Evolutionary conservation across 2,888 invertebrate species (phyloP).

Genomic region (Brenthis ino): DNA sequence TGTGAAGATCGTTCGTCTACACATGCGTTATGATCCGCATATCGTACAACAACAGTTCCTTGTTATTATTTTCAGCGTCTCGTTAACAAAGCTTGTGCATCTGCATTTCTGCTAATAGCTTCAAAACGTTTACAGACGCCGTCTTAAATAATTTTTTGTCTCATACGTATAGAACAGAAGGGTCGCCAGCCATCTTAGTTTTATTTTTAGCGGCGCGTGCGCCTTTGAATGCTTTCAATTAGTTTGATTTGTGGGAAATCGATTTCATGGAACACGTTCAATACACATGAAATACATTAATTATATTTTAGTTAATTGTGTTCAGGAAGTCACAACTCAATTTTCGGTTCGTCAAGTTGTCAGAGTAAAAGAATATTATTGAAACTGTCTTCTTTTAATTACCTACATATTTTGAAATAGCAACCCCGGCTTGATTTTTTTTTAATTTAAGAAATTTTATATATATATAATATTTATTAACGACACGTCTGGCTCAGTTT

Average conservation of each 20-base stretch:
- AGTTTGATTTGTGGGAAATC: slow-evolving; percentile 72
- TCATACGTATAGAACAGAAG: slow-evolving; percentile 47
- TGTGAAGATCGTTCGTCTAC: too few relatives aligned
- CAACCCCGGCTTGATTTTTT: too few relatives aligned
- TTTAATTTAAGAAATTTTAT: too few relatives aligned
- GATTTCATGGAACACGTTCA: slow-evolving; percentile 53
- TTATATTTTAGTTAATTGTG: slow-evolving; percentile 22
- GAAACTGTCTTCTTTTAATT: too few relatives aligned
- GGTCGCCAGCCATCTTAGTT: slow-evolving; percentile 60
- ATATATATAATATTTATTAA: too few relatives aligned
- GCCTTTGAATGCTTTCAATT: slow-evolving; percentile 66
- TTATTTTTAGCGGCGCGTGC: slow-evolving; percentile 68
- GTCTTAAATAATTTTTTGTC: slow-evolving; percentile 50
- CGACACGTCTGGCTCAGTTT: too few relatives aligned
- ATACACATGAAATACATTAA: slow-evolving; percentile 33
- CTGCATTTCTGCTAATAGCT: slow-evolving; percentile 58
- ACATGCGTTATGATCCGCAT: background rate
- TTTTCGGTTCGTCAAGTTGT: background rate
- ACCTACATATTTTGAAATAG: too few relatives aligned
- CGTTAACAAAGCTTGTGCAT: slow-evolving; percentile 31
- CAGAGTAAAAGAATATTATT: background rate
- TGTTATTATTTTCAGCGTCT: slow-evolving; percentile 32
- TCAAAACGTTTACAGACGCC: slow-evolving; percentile 39
- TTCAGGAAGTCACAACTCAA: slow-evolving; percentile 4
- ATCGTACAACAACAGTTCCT: slow-evolving; percentile 10